These are phyloP conservation scores for Loripinus fragilis DNA, from an alignment of 2,888 invertebrate species.

Conservation along the genomic window DNA sequence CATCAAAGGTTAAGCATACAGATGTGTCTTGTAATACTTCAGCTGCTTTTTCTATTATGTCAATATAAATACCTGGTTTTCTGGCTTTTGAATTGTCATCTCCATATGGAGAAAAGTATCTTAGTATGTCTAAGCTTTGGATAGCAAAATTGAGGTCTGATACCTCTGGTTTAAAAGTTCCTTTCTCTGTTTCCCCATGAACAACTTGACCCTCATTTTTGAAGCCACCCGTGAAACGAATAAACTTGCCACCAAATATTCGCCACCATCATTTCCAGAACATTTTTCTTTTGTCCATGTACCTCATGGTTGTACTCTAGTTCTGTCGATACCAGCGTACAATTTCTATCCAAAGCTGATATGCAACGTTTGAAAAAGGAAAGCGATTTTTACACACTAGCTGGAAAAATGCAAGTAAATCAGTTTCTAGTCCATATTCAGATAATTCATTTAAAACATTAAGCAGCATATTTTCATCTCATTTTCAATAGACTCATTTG, in stretches of 20 bases:
- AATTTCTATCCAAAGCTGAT: conserved; percentile 31
- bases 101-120: background rate
- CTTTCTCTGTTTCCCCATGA: background rate
- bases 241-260: conserved; percentile 39
- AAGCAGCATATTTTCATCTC: too few relatives aligned
- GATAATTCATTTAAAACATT: too few relatives aligned
- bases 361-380: conserved; percentile 39
- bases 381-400: conserved; percentile 11
- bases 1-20: conserved; percentile 52
- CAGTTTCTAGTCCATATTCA: too few relatives aligned
- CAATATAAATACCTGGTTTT: background rate
- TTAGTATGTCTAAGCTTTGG: background rate
- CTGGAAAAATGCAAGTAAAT: too few relatives aligned
- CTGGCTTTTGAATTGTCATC: background rate
- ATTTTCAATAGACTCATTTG: too few relatives aligned
- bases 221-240: background rate
- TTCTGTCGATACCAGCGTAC: conserved; percentile 34
- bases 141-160: background rate
- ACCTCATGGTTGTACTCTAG: conserved; percentile 35
- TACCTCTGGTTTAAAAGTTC: background rate
- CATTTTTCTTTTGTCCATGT: conserved; percentile 33
- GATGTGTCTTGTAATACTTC: conserved; percentile 26
- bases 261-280: conserved; percentile 50
- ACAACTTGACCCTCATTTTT: background rate
- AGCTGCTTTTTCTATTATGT: background rate